Evolutionary conservation across 2,113 vertebrate genomes (phyloP), one percentile per base, ranked within the genome.

Genomic region (Aramus guarauna): DNA sequence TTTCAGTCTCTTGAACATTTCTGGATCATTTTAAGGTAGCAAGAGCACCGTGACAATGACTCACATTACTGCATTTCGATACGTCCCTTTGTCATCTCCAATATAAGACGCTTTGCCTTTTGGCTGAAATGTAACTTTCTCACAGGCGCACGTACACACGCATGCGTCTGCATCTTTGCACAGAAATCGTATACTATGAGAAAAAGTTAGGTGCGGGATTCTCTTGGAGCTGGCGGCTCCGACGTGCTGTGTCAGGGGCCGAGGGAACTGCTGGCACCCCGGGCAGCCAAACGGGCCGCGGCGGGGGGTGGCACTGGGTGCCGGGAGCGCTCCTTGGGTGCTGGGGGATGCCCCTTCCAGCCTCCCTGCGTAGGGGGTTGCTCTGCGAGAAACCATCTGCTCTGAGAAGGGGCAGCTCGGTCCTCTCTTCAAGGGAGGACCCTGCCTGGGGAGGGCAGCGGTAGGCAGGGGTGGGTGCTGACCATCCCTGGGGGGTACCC

Each of bases 311-410:
- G 23, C 34, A 43, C 39, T 17, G 20, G 9, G 14, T 62, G 52
- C 37, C 16, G 4, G 79, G 23, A 83, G 47, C 18, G 5, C 26
- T 37, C 37, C 7, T 41, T 24, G 68, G 47, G 15, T 63, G 24
- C 79, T 59, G 56, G 1, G 0, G 26, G 53, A 37, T 39, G 41
- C 6, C 16, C 8, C 11, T 9, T 79, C 32, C 32, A 22, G 8
- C 60, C 74, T 55, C 2, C 0, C 32, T 34, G 30, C 4, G 0
- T n/a, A 26, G 0, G 0, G 9, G 45, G 8, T 12, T 66, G 50
- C 45, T 88, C 71, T 88, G 63, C 56, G 71, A 58, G n/a, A 73
- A 73, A 6, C 45, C 19, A 4, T 37, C 13, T 4, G 5, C 26
- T 66, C 45, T 20, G 39, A 52, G 34, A 77, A 34, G 12, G 14